These are phyloP conservation scores for Acromyrmex echinatior DNA, from an alignment of 1,140 invertebrate genomes.

Conservation along the genomic window DNA sequence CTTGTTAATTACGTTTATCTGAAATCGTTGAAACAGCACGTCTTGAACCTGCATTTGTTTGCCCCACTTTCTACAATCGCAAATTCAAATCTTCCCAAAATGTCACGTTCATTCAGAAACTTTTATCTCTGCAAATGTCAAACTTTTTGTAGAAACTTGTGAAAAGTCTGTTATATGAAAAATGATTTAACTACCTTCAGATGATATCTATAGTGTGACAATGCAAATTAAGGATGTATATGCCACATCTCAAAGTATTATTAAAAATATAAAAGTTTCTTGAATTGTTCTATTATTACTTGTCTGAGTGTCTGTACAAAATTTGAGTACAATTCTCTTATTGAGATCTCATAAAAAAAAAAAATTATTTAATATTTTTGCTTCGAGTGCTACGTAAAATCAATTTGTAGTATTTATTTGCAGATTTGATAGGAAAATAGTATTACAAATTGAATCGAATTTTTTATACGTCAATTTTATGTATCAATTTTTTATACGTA, in stretches of 20 bases:
- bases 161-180: background rate
- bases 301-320: background rate
- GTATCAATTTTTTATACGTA: too few relatives aligned
- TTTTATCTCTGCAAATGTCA: background rate
- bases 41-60: background rate
- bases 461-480: too few relatives aligned
- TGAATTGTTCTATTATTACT: background rate
- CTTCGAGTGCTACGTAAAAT: too few relatives aligned
- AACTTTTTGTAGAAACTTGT: background rate
- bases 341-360: background rate
- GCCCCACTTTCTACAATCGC: background rate
- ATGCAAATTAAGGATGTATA: background rate
- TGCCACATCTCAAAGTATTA: background rate
- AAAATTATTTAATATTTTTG: too few relatives aligned
- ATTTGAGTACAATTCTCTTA: background rate
- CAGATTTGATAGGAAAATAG: too few relatives aligned
- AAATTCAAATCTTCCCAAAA: background rate
- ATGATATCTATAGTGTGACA: background rate
- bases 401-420: too few relatives aligned
- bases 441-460: too few relatives aligned
- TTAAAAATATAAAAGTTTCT: background rate
- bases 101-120: background rate
- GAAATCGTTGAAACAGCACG: background rate
- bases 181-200: background rate
- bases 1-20: slow-evolving; percentile 15